These are phyloP conservation scores for Agonopterix subpropinquella DNA, from an alignment of 2,888 invertebrate genomes.

Conservation along the genomic window DNA sequence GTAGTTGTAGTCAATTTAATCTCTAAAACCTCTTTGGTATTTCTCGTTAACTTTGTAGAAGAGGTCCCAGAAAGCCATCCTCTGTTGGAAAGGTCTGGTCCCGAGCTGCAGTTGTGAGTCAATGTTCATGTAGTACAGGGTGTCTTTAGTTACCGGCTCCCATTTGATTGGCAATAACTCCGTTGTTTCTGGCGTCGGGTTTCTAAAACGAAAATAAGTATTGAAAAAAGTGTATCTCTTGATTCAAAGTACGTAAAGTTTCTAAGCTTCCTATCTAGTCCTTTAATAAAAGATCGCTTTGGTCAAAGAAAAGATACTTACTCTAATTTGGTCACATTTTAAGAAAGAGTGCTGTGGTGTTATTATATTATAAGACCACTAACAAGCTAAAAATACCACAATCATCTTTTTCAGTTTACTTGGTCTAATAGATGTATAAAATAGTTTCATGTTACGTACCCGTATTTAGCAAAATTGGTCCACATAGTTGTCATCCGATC, in stretches of 20 bases:
- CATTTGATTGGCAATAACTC: constrained; percentile 13
- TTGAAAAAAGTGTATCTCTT: too few relatives aligned
- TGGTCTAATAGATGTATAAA: too few relatives aligned
- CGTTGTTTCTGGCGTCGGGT: constrained; percentile 13
- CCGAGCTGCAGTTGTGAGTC: constrained; percentile 12
- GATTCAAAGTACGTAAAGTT: too few relatives aligned
- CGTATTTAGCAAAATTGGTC: constrained; percentile 9
- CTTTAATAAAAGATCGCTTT: too few relatives aligned
- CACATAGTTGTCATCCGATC: constrained; percentile 14
- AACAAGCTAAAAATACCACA: too few relatives aligned
- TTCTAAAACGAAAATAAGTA: constrained; percentile 8
- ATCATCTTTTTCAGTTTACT: background rate
- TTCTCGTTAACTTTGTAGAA: constrained; percentile 6
- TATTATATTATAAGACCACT: too few relatives aligned
- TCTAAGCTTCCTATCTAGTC: too few relatives aligned
- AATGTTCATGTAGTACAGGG: constrained; percentile 14
- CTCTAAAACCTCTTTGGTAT: background rate
- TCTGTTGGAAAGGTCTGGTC: constrained; percentile 18
- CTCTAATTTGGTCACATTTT: too few relatives aligned
- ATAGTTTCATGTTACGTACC: constrained; percentile 17
- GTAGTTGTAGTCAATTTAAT: background rate
- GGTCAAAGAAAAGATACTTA: too few relatives aligned
- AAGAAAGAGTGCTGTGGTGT: too few relatives aligned
- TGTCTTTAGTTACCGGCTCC: constrained; percentile 9
- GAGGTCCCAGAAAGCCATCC: constrained; percentile 26